Evolutionary conservation across 1,140 invertebrate genomes (phyloP).

Genomic region (Atta colombica): DNA sequence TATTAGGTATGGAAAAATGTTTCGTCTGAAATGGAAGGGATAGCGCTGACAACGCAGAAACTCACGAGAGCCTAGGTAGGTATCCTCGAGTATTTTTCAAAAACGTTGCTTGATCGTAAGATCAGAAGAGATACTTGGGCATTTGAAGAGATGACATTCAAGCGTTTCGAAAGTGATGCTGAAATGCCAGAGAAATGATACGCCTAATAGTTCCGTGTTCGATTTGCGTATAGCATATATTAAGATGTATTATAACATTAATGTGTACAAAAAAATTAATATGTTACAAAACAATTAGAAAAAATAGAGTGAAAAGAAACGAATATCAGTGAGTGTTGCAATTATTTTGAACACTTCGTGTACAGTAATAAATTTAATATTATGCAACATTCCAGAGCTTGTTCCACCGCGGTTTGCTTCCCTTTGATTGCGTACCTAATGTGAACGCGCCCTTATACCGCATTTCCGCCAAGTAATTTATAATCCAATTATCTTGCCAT

Average conservation of each 20-base stretch:
- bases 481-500: conserved; percentile 19
- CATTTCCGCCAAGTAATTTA: conserved; percentile 48
- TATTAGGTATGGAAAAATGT: not conserved
- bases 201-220: too few relatives aligned
- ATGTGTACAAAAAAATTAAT: too few relatives aligned
- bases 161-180: not conserved
- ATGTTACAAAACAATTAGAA: not conserved
- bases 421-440: not conserved
- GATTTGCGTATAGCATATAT: not conserved
- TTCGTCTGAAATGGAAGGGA: not conserved
- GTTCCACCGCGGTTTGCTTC: not conserved
- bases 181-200: not conserved
- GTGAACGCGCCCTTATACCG: conserved; percentile 26
- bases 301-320: not conserved
- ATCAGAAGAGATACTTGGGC: not conserved
- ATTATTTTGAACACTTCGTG: not conserved
- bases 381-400: not conserved
- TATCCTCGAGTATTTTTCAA: conserved; percentile 9
- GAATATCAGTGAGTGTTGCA: not conserved
- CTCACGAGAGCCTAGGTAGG: not conserved
- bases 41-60: not conserved
- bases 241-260: not conserved
- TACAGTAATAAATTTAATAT: conserved; percentile 13
- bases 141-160: not conserved
- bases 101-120: not conserved